These are phyloP conservation scores for Chrysogorgia sp. DNA, from an alignment of 92 coral and sea anemone species.

Conservation along the genomic window DNA sequence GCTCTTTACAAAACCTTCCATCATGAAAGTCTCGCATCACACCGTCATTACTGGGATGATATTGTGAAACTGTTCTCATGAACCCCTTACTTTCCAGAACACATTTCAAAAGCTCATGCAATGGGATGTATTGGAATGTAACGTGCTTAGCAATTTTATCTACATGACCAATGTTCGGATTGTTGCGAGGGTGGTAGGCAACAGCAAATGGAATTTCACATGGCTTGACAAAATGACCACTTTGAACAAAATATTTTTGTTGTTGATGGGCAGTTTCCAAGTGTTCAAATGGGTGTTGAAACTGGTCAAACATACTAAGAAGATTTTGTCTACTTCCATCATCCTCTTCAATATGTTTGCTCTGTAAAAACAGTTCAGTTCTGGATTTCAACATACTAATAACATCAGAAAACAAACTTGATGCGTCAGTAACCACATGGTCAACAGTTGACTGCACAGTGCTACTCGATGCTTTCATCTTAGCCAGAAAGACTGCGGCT, in stretches of 20 bases:
- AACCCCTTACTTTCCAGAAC: constrained; percentile 30
- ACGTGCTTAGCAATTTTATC: constrained; percentile 14
- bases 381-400: constrained; percentile 11
- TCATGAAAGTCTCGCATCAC: constrained; percentile 39
- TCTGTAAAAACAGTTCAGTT: constrained; percentile 5
- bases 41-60: constrained; percentile 18
- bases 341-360: constrained; percentile 20
- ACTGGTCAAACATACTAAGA: constrained; percentile 6
- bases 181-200: constrained; percentile 29
- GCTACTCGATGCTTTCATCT: constrained; percentile 12
- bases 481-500: constrained; percentile 6
- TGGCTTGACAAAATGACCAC: too few species aligned
- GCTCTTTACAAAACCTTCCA: constrained; percentile 23
- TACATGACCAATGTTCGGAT: constrained; percentile 22
- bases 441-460: constrained; percentile 27
- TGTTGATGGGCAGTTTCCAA: constrained; percentile 13
- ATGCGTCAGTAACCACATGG: constrained; percentile 33
- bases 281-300: constrained; percentile 7
- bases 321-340: neutral
- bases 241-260: constrained; percentile 20
- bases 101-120: constrained; percentile 28
- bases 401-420: constrained; percentile 27
- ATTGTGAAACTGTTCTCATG: constrained; percentile 14
- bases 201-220: constrained; percentile 19
- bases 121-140: constrained; percentile 26